Evolutionary conservation across 2,888 invertebrate species (phyloP).

Genomic region (Drosophila niveifrons): DNA sequence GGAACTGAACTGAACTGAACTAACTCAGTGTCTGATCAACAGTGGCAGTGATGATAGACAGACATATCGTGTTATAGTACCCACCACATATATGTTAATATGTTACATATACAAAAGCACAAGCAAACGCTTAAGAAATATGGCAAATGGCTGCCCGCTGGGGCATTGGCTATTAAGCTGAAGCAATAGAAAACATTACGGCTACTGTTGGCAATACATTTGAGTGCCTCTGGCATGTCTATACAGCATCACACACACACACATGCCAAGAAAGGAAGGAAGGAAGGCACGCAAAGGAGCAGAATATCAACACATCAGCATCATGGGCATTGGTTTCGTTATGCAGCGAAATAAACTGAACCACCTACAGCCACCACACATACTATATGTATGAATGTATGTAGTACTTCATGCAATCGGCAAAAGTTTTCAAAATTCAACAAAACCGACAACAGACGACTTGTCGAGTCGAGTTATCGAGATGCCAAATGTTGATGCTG

Average conservation of each 20-base stretch:
- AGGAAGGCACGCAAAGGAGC: neutral
- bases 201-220: constrained; percentile 65
- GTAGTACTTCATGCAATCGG: constrained; percentile 46
- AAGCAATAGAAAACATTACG: constrained; percentile 55
- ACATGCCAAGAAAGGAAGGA: neutral
- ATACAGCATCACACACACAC: neutral
- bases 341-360: constrained; percentile 36
- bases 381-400: neutral
- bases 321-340: constrained; percentile 22
- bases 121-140: constrained; percentile 64
- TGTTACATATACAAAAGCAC: neutral
- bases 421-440: constrained; percentile 42
- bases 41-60: constrained; percentile 25
- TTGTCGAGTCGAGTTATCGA: constrained; percentile 36
- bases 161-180: constrained; percentile 67
- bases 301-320: constrained; percentile 41
- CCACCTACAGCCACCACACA: neutral
- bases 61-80: neutral
- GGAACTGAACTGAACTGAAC: constrained; percentile 1
- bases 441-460: constrained; percentile 20
- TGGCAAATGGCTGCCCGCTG: constrained; percentile 63
- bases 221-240: constrained; percentile 48
- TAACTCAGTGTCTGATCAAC: constrained; percentile 47
- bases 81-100: neutral
- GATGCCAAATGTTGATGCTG: constrained; percentile 24